Evolutionary conservation across 2,888 invertebrate genomes (phyloP).

Genomic region (Yponomeuta plumbellus): DNA sequence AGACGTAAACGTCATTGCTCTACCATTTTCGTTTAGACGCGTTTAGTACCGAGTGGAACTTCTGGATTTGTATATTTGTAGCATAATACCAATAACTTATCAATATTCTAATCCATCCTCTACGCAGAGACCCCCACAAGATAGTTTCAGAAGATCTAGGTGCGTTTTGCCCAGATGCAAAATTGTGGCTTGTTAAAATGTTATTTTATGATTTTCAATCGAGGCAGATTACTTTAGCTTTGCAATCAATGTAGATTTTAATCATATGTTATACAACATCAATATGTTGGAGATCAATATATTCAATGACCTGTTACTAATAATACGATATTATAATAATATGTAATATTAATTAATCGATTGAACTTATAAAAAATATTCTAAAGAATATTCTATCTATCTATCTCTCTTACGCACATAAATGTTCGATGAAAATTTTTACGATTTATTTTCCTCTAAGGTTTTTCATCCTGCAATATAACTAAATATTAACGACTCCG

Average conservation of each 20-base stretch:
- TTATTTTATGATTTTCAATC: background rate
- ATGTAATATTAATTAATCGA: too few relatives aligned
- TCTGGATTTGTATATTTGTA: background rate
- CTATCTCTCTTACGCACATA: too few relatives aligned
- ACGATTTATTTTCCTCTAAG: too few relatives aligned
- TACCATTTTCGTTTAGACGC: background rate
- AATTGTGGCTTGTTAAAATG: background rate
- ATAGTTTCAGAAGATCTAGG: background rate
- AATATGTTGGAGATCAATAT: background rate
- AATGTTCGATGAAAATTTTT: background rate
- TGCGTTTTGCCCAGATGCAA: background rate
- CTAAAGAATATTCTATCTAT: too few relatives aligned
- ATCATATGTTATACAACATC: too few relatives aligned
- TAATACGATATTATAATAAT: too few relatives aligned
- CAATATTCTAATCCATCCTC: slow-evolving; percentile 66
- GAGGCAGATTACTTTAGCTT: background rate
- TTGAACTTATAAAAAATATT: too few relatives aligned
- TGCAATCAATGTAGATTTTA: too few relatives aligned
- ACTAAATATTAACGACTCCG: background rate
- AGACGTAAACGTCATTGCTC: too few relatives aligned
- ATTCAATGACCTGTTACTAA: too few relatives aligned
- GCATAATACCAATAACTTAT: slow-evolving; percentile 35
- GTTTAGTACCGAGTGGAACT: background rate
- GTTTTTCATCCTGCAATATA: background rate
- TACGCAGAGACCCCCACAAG: background rate